phyloP scores from a whole-genome alignment of 2,888 invertebrate genomes.

The Andrena chrysosceles region DNA sequence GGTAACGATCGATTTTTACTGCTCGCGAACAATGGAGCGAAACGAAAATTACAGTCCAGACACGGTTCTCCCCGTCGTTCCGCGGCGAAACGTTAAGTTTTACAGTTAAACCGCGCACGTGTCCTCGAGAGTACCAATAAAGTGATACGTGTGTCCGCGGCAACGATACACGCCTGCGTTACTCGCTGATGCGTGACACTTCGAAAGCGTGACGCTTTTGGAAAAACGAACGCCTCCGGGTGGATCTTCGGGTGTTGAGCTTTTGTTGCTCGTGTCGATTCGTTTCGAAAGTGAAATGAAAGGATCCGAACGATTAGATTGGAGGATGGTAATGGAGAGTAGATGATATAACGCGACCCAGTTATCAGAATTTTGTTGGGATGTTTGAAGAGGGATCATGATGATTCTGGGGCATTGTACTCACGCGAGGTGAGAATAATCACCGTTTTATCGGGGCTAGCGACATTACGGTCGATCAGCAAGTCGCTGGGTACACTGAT shows the following conservation, averaged over 20 bases:
- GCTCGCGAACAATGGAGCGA: conserved; percentile 59
- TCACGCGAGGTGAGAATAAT: conserved; percentile 37
- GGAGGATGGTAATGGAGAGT: background rate
- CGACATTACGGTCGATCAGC: conserved; percentile 47
- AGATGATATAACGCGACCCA: background rate
- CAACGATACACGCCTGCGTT: conserved; percentile 7
- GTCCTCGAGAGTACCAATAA: conserved; percentile 63
- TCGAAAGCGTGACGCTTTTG: conserved; percentile 22
- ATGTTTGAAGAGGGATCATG: background rate
- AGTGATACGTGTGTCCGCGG: conserved; percentile 35
- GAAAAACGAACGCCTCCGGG: background rate
- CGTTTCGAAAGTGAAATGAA: background rate
- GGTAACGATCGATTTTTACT: conserved; percentile 64
- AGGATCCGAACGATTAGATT: background rate
- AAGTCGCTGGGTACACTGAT: conserved; percentile 40
- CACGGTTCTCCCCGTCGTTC: conserved; percentile 43
- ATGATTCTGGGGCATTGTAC: conserved; percentile 18
- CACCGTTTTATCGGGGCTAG: conserved; percentile 52
- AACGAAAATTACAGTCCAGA: conserved; percentile 60
- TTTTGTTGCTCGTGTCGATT: background rate
- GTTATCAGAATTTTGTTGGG: background rate
- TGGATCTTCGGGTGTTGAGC: background rate
- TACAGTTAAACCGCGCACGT: conserved; percentile 65
- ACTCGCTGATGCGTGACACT: conserved; percentile 39
- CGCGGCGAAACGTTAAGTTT: conserved; percentile 62